A percentile compares a stretch with the other conserved stretches of the same genome.
Evolutionary conservation across 2,797 vertebrate species (phyloP).

Genomic region (Diplodus sargus): DNA sequence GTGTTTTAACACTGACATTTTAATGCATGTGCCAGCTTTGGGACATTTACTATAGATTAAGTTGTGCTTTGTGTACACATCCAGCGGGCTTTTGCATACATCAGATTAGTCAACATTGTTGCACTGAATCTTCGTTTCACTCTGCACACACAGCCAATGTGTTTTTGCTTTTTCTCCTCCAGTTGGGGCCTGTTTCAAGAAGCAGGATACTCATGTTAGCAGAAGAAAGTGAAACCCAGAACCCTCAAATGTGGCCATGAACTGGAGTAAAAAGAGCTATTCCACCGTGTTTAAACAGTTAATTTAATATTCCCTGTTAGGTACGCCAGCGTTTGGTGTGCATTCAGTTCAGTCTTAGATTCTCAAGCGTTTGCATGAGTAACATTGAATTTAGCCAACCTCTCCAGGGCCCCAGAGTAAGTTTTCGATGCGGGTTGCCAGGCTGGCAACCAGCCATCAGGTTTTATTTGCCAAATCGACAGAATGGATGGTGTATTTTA

Average conservation of each 20-base stretch:
- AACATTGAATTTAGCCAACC: constrained; percentile 59
- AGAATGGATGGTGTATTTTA: constrained; percentile 56
- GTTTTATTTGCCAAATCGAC: constrained; percentile 59
- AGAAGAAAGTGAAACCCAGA: constrained; percentile 32
- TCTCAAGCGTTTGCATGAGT: constrained; percentile 44
- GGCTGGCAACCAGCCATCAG: constrained; percentile 57
- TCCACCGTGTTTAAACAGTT: constrained; percentile 42
- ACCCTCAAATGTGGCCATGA: constrained; percentile 25
- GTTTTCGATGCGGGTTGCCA: constrained; percentile 54
- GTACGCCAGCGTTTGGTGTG: constrained; percentile 39
- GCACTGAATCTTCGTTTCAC: background rate
- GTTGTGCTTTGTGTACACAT: background rate
- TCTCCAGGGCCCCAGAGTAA: constrained; percentile 41
- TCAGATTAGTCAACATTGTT: background rate
- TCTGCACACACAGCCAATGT: background rate
- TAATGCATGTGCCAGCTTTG: background rate
- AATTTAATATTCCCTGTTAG: constrained; percentile 60
- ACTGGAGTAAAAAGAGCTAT: constrained; percentile 34
- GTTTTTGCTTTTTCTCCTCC: constrained; percentile 4
- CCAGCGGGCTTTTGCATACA: constrained; percentile 2
- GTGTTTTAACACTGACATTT: background rate
- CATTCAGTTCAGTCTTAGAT: constrained; percentile 42
- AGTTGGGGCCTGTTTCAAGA: background rate
- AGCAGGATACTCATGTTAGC: constrained; percentile 34
- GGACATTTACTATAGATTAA: constrained; percentile 6